A percentile compares a stretch with the other conserved stretches of the same genome.
Evolutionary conservation across 2,797 vertebrate genomes (phyloP).

Genomic region (Enteromius mattozi): DNA sequence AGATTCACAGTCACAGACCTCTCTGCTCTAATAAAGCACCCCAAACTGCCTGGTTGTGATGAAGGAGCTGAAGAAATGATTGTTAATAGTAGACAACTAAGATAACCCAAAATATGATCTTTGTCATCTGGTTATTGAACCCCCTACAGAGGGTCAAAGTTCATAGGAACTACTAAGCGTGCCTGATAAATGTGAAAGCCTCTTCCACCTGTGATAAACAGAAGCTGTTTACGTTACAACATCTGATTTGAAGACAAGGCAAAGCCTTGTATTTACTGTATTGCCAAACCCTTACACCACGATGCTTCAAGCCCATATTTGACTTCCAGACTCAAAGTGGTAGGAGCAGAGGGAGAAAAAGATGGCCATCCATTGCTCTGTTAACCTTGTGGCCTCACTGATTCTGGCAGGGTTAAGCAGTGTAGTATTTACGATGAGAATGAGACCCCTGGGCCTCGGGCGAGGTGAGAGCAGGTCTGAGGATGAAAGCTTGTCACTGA

Average conservation of each 20-base stretch:
- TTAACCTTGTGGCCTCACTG: slow-evolving; percentile 20
- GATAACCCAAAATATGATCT: not conserved
- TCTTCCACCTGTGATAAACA: slow-evolving; percentile 67
- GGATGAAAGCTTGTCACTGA: slow-evolving; percentile 79
- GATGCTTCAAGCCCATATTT: not conserved
- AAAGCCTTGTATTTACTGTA: slow-evolving; percentile 71
- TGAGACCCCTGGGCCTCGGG: slow-evolving; percentile 43
- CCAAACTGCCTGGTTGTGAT: not conserved
- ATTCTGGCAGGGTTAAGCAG: slow-evolving; percentile 33
- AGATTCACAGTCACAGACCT: not conserved
- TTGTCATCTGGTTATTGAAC: slow-evolving; percentile 3
- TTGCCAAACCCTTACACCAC: slow-evolving; percentile 54
- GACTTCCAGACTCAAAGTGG: slow-evolving; percentile 1
- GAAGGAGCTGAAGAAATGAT: not conserved
- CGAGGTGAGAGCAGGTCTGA: slow-evolving; percentile 48
- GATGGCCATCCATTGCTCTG: slow-evolving; percentile 10
- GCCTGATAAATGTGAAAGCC: slow-evolving; percentile 57
- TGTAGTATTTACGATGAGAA: slow-evolving; percentile 51
- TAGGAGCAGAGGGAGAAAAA: slow-evolving; percentile 14
- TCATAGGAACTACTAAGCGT: slow-evolving; percentile 62
- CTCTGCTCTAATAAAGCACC: slow-evolving; percentile 1
- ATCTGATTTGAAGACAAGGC: slow-evolving; percentile 76
- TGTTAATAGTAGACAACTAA: not conserved
- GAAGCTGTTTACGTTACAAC: slow-evolving; percentile 68
- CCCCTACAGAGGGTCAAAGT: slow-evolving; percentile 1